Conservation (phyloP, 2,797 vertebrate species). For the Distichodus sexfasciatus region DNA sequence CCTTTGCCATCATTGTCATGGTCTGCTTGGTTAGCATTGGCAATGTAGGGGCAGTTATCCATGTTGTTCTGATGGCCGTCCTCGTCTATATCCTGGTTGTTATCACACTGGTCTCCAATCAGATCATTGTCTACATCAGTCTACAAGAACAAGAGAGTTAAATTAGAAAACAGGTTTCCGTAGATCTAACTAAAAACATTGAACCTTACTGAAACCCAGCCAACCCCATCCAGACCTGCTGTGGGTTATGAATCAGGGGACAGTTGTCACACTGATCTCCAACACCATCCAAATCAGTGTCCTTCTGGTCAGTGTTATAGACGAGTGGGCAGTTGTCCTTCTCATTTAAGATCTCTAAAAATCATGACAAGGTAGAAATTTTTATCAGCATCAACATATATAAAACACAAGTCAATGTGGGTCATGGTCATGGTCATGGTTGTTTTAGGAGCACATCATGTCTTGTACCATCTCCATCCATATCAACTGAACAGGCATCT, state of each 20-base stretch:
- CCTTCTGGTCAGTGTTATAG: conserved; percentile 94
- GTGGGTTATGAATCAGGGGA: conserved; percentile 89
- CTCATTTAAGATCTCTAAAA: conserved; percentile 87
- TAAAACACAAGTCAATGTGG: not conserved
- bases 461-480: conserved; percentile 89
- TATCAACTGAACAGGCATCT: conserved; percentile 93
- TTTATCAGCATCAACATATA: not conserved
- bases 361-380: not conserved
- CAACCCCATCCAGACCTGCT: conserved; percentile 75
- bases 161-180: not conserved
- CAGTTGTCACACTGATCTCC: conserved; percentile 98
- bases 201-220: not conserved
- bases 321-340: conserved; percentile 90
- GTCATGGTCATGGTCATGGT: not conserved
- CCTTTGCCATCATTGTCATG: conserved; percentile 91
- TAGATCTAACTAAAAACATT: not conserved
- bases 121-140: conserved; percentile 89
- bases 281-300: conserved; percentile 91
- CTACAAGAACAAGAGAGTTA: conserved; percentile 59
- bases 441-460: not conserved
- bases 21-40: conserved; percentile 94
- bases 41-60: conserved; percentile 94
- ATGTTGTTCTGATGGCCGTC: conserved; percentile 96
- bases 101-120: conserved; percentile 91
- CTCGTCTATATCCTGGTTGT: conserved; percentile 92